Conservation (phyloP, 2,113 vertebrate species). For the Sylvilagus bachmani region DNA sequence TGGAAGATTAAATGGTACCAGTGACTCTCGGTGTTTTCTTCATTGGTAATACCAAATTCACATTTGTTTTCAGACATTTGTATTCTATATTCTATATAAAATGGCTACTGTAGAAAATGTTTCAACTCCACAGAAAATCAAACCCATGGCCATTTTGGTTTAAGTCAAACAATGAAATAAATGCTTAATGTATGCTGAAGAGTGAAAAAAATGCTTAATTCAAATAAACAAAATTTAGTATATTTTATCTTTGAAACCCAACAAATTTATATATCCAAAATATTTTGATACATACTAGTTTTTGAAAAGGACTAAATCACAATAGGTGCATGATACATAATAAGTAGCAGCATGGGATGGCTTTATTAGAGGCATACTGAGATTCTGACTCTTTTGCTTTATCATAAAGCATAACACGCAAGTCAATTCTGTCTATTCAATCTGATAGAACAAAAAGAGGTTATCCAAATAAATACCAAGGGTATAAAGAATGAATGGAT, state of each 20-base stretch:
- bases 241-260: conserved; percentile 42
- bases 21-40: conserved; percentile 23
- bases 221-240: neutral
- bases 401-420: conserved; percentile 42
- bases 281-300: conserved; percentile 49
- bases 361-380: neutral
- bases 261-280: neutral
- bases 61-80: conserved; percentile 54
- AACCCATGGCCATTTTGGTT: conserved; percentile 24
- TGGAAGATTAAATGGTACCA: neutral
- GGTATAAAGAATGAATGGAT: neutral
- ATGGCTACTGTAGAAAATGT: neutral
- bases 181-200: neutral
- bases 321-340: neutral
- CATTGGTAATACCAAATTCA: conserved; percentile 42
- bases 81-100: neutral
- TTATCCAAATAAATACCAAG: conserved; percentile 58
- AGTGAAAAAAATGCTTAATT: conserved; percentile 9
- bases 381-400: conserved; percentile 45
- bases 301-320: neutral
- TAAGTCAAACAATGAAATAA: conserved; percentile 11
- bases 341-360: neutral
- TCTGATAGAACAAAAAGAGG: conserved; percentile 57
- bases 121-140: conserved; percentile 19
- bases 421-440: conserved; percentile 51